These are phyloP conservation scores for Microcebus murinus DNA, from an alignment of 2,113 vertebrate species.

Conservation along the genomic window DNA sequence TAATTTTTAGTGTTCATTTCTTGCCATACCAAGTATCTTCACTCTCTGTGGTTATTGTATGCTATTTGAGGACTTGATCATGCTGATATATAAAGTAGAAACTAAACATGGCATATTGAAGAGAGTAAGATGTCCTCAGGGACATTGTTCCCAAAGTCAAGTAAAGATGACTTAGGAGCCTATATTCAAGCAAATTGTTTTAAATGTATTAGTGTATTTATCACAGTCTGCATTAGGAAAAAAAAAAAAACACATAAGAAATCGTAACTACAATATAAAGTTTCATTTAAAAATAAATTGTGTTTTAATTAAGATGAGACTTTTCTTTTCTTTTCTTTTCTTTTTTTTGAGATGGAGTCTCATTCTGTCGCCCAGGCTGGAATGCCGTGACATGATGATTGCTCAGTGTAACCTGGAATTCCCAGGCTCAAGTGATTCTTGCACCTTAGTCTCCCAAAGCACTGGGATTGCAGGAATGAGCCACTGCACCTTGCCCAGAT, in stretches of 20 bases:
- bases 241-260: conserved; percentile 41
- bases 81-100: background rate
- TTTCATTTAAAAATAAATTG: conserved; percentile 34
- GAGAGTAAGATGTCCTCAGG: background rate
- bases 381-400: no score
- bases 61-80: background rate
- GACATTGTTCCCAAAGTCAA: background rate
- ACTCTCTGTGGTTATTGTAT: background rate
- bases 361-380: no score
- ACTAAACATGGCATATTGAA: background rate
- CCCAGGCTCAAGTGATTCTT: no score
- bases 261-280: background rate
- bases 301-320: background rate
- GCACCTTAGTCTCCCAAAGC: no score
- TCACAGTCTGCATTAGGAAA: background rate
- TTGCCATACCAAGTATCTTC: background rate
- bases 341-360: no score
- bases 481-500: no score
- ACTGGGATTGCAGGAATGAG: no score
- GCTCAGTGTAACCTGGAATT: no score
- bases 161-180: background rate
- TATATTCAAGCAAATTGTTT: background rate
- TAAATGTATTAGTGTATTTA: background rate
- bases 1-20: background rate
- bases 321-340: no score